A percentile compares a stretch with the other conserved stretches of the same genome.
phyloP scores from a whole-genome alignment of 1,140 invertebrate genomes.

The Apocrypta bakeri region DNA sequence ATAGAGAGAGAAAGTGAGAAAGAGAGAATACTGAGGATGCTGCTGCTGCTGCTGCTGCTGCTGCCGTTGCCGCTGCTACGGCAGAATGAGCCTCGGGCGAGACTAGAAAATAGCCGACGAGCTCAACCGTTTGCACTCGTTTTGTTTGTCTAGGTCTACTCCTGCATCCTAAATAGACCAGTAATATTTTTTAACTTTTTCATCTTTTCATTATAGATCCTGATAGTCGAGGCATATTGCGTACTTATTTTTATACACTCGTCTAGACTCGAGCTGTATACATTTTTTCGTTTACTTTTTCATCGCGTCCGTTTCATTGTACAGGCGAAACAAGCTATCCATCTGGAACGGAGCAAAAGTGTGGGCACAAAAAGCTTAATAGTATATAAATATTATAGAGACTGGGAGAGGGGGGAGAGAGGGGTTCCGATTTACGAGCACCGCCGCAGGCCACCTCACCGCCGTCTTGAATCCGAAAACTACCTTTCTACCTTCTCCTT shows the following conservation, averaged over 20 bases:
- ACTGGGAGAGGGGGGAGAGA: too few relatives aligned
- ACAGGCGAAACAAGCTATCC: too few relatives aligned
- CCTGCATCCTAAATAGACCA: too few relatives aligned
- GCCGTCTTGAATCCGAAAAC: constrained; percentile 1
- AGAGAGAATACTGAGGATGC: background rate
- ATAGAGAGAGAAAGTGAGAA: constrained; percentile 7
- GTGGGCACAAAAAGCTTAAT: background rate
- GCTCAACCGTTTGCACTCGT: too few relatives aligned
- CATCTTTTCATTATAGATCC: background rate
- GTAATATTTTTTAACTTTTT: background rate
- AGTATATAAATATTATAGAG: background rate
- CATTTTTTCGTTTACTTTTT: background rate
- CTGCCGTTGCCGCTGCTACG: background rate
- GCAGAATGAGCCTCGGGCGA: background rate
- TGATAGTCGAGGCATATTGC: too few relatives aligned
- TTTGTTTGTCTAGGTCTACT: background rate
- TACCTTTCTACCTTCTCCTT: constrained; percentile 26
- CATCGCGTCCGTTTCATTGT: background rate
- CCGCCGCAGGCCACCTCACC: background rate
- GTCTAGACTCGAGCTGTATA: too few relatives aligned
- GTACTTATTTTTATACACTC: too few relatives aligned
- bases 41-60: background rate
- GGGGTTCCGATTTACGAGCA: constrained; percentile 24
- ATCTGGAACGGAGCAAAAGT: background rate
- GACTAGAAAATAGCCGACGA: background rate